Conservation (phyloP, 2,113 vertebrate genomes). For the Pygoscelis antarcticus region DNA sequence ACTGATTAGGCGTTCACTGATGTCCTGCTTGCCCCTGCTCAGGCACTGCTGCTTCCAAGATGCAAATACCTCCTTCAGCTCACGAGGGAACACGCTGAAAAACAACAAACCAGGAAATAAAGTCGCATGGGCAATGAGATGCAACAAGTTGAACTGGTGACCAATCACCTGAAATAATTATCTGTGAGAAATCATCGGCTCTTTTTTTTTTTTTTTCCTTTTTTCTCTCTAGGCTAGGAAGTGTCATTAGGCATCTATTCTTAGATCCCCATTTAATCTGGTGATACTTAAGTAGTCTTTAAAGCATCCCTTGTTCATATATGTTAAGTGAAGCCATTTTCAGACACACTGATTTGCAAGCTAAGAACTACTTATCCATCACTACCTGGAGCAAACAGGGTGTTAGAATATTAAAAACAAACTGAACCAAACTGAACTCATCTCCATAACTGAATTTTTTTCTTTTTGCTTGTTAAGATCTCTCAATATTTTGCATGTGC, state of each 20-base stretch:
- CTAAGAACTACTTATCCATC: background rate
- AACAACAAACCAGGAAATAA: background rate
- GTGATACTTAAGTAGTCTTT: background rate
- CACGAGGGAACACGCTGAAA: constrained; percentile 91
- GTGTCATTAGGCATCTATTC: constrained; percentile 29
- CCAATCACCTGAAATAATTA: background rate
- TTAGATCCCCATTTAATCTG: constrained; percentile 34
- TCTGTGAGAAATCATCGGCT: background rate
- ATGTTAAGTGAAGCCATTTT: constrained; percentile 14
- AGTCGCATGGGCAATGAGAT: background rate
- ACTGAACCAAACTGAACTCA: background rate
- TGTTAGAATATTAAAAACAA: background rate
- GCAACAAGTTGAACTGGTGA: background rate
- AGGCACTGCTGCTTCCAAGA: constrained; percentile 94
- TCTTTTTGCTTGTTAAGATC: background rate
- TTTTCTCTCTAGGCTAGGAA: constrained; percentile 29
- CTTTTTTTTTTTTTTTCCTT: background rate
- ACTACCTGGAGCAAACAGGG: background rate
- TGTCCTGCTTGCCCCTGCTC: constrained; percentile 87
- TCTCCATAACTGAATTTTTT: background rate
- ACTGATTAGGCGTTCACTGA: constrained; percentile 92
- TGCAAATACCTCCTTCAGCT: constrained; percentile 94
- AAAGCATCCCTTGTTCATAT: background rate
- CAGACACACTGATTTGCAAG: background rate
- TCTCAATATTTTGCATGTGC: background rate